Evolutionary conservation across 2,888 invertebrate species (phyloP).

Genomic region (Tipula lateralis): DNA sequence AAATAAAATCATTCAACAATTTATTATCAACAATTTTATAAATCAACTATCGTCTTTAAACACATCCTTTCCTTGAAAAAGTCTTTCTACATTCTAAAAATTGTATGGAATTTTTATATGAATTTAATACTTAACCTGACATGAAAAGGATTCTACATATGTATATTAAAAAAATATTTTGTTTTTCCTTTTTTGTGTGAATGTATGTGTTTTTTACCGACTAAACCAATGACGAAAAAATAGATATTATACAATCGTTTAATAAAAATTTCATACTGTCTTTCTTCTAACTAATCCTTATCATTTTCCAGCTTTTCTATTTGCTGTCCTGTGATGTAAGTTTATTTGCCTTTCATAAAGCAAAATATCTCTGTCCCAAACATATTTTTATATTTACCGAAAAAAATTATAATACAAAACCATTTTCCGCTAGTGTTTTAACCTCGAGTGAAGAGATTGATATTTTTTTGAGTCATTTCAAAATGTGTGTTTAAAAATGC

Average conservation of each 20-base stretch:
- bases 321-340: background rate
- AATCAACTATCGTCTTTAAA: background rate
- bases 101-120: background rate
- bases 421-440: background rate
- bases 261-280: background rate
- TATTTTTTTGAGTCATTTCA: too few species aligned
- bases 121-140: background rate
- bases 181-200: background rate
- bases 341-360: too few species aligned
- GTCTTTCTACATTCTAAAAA: background rate
- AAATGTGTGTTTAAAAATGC: too few species aligned
- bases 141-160: background rate
- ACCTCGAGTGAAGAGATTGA: background rate
- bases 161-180: background rate
- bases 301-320: background rate
- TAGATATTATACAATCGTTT: background rate
- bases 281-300: background rate
- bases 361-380: background rate
- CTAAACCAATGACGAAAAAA: background rate
- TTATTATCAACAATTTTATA: background rate
- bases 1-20: background rate
- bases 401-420: background rate
- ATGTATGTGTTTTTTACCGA: background rate
- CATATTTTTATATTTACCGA: too few species aligned
- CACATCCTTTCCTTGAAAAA: background rate